A percentile compares a stretch with the other conserved stretches of the same genome.
These are phyloP conservation scores for Lasius fuliginosus DNA, from an alignment of 2,888 invertebrate species.

Conservation along the genomic window DNA sequence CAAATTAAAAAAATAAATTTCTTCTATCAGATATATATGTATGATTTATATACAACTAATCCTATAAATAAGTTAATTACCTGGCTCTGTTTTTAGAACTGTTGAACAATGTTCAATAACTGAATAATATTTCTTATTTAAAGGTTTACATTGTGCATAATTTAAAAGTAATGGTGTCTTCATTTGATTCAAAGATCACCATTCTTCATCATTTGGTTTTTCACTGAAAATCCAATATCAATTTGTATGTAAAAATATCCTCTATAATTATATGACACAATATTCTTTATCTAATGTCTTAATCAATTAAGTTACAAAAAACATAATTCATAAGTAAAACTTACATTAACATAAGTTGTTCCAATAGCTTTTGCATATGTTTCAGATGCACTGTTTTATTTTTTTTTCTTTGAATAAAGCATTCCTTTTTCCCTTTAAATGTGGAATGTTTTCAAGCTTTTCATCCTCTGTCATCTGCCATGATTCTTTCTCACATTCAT, in stretches of 20 bases:
- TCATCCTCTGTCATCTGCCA: slow-evolving; percentile 97
- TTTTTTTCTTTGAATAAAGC: slow-evolving; percentile 90
- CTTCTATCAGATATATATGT: slow-evolving; percentile 16
- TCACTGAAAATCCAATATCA: slow-evolving; percentile 89
- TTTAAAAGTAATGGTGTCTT: slow-evolving; percentile 96
- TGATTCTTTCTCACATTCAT: slow-evolving; percentile 96
- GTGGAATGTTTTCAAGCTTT: slow-evolving; percentile 91
- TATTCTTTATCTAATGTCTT: neutral
- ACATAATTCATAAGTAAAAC: neutral
- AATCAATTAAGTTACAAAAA: too few species aligned
- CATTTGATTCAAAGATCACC: slow-evolving; percentile 92
- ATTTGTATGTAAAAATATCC: slow-evolving; percentile 28
- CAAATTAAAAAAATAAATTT: slow-evolving; percentile 40
- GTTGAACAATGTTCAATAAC: slow-evolving; percentile 96
- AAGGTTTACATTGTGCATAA: slow-evolving; percentile 96
- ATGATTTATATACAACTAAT: slow-evolving; percentile 20
- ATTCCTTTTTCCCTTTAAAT: slow-evolving; percentile 94
- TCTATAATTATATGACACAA: neutral
- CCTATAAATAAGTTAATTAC: slow-evolving; percentile 85
- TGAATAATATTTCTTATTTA: slow-evolving; percentile 94
- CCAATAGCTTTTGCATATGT: slow-evolving; percentile 95
- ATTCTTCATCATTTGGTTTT: slow-evolving; percentile 97
- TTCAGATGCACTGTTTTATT: slow-evolving; percentile 91
- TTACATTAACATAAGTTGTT: slow-evolving; percentile 95
- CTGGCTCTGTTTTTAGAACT: slow-evolving; percentile 93